Evolutionary conservation across 1,140 invertebrate species (phyloP).

Genomic region (Apis mellifera): DNA sequence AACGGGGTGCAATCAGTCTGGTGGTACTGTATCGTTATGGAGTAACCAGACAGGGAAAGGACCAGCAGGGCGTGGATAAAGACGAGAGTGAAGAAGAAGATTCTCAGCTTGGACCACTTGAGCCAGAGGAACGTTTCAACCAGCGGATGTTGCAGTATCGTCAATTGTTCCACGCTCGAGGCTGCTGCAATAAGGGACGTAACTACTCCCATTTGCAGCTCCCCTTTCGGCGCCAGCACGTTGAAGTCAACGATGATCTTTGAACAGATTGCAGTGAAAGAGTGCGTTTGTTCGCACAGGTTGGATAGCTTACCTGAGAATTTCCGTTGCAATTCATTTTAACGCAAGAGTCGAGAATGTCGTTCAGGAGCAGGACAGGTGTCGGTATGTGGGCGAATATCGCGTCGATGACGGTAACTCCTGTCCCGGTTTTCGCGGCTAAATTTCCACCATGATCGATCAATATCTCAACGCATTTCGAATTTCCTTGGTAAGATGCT

Average conservation of each 20-base stretch:
- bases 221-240: conserved; percentile 61
- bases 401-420: conserved; percentile 38
- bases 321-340: conserved; percentile 34
- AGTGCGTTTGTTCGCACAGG: no score
- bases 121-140: conserved; percentile 80
- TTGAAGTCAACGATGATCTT: conserved; percentile 67
- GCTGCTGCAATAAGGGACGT: conserved; percentile 64
- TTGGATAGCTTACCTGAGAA: conserved; percentile 28
- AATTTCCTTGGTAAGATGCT: conserved; percentile 48
- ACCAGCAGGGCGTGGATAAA: conserved; percentile 74
- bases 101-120: conserved; percentile 79
- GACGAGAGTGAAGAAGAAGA: conserved; percentile 78
- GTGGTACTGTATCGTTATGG: conserved; percentile 32
- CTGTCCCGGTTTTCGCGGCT: conserved; percentile 33
- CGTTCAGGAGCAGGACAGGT: conserved; percentile 38
- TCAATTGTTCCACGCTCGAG: conserved; percentile 58
- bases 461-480: conserved; percentile 29
- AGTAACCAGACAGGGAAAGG: conserved; percentile 45
- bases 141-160: conserved; percentile 79
- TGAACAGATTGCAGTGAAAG: conserved; percentile 21
- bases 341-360: conserved; percentile 48
- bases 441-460: conserved; percentile 44
- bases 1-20: background rate
- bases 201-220: conserved; percentile 73
- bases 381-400: conserved; percentile 46